Evolutionary conservation across 2,888 invertebrate species (phyloP), one percentile per base, ranked within the genome.

Genomic region (Epistrophe eligans): DNA sequence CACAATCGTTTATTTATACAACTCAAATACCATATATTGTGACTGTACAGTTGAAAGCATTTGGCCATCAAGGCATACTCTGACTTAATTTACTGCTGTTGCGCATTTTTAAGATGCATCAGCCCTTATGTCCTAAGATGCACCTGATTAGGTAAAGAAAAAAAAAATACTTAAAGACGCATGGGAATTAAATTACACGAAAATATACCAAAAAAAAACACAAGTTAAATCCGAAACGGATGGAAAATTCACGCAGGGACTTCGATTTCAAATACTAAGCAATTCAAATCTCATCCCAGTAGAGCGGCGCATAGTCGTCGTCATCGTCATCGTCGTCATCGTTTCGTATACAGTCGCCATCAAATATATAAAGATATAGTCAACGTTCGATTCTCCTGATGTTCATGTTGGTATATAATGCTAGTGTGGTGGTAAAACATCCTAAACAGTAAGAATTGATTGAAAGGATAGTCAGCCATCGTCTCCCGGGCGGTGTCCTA

Each of bases 361-460:
- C 55, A 32, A 32, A 24, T 24, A 24, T 48, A 32, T 7, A 32
- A 4, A 35, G 6, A 35, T 35, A 35, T 67, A 32, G 19, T 35
- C 50, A 15, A 35, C 6, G 15, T 28, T 50, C 43, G 55, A 50
- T 82, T 38, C 70, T 77, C 52, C 57, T 32, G 19, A 17, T 50
- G 52, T 19, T 70, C 24, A 52, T 70, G 28, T 70, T 52, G n/a
- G 13, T 50, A 24, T 24, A 24, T 24, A 55, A 32, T 52, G 9
- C 17, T 43, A 55, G 55, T 80, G 62, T 66, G 55, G 50, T 73
- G 73, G 77, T 70, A 76, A 72, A 76, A 79, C 79, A 87, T 87
- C 87, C 87, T 87, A 83, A 87, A 83, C 87, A 83, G 79, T 76
- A 83, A 64, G 82, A 79, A 79, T 77, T 83, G 87, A 87, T 87